A percentile compares a stretch with the other conserved stretches of the same genome.
These are phyloP conservation scores for Halcyon senegalensis DNA, from an alignment of 2,113 vertebrate genomes.

Conservation along the genomic window DNA sequence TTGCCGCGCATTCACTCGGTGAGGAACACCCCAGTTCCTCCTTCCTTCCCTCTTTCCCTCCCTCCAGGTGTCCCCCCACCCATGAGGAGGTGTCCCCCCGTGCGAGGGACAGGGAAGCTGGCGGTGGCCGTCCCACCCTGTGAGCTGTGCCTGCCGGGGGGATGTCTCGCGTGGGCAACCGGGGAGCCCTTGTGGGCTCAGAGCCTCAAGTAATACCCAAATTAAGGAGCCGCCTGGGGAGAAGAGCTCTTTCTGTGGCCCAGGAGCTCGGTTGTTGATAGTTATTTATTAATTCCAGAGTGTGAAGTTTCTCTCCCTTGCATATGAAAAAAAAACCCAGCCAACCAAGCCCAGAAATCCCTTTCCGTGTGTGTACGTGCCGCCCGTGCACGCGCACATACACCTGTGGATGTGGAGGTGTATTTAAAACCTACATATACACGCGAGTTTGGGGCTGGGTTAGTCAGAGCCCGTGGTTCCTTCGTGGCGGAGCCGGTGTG, in stretches of 20 bases:
- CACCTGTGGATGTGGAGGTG: not conserved
- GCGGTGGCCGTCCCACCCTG: not conserved
- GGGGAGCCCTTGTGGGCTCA: not conserved
- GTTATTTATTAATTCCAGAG: constrained; percentile 64
- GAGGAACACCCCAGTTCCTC: not conserved
- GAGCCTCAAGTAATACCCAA: not conserved
- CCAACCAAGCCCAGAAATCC: not conserved
- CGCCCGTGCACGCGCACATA: not conserved
- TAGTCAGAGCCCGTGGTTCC: not conserved
- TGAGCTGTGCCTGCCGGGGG: not conserved
- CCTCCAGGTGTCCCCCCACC: not conserved
- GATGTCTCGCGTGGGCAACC: fast-evolving
- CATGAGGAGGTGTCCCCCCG: not conserved
- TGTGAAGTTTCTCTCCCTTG: not conserved
- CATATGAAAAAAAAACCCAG: not conserved
- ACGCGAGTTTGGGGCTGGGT: not conserved
- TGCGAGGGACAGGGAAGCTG: not conserved
- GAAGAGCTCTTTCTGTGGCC: constrained; percentile 11
- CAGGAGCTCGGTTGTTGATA: constrained; percentile 7
- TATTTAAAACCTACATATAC: not conserved
- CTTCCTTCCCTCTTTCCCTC: not conserved
- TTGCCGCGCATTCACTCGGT: not conserved
- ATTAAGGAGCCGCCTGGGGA: not conserved
- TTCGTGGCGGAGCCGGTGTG: not conserved
- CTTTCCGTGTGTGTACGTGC: not conserved